Percentiles rank a stretch among this genome's conserved stretches.
phyloP scores from a whole-genome alignment of 2,797 vertebrate species.

The Mus minutoides region DNA sequence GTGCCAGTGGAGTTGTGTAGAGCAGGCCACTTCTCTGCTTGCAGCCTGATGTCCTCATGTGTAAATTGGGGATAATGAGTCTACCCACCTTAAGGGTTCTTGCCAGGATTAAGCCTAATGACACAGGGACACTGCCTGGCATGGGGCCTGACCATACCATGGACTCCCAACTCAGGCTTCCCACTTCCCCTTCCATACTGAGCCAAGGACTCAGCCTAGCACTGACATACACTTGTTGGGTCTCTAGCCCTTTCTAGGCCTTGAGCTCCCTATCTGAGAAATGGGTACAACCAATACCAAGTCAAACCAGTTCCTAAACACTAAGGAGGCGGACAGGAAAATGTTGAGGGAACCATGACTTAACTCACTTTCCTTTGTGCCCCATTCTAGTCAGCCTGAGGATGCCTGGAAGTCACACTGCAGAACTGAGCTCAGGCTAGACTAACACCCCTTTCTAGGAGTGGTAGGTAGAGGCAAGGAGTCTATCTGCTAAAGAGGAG shows the following conservation, averaged over 20 bases:
- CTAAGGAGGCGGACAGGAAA: not conserved
- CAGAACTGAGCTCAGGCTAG: not conserved
- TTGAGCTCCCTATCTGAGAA: not conserved
- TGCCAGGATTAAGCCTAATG: slow-evolving; percentile 49
- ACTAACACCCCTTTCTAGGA: not conserved
- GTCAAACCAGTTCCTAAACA: not conserved
- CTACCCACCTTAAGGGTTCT: not conserved
- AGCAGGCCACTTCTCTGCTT: not conserved
- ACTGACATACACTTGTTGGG: not conserved
- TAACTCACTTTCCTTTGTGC: not conserved
- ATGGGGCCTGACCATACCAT: not conserved
- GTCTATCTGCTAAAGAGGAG: not conserved
- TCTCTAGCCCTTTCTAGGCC: not conserved
- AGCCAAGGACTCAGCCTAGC: not conserved
- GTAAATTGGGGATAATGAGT: slow-evolving; percentile 33
- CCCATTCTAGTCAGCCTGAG: not conserved
- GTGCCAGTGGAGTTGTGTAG: not conserved
- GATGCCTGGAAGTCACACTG: not conserved
- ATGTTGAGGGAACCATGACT: not conserved
- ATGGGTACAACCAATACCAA: not conserved
- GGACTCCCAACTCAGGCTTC: not conserved
- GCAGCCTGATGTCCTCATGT: not conserved
- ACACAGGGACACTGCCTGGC: not conserved
- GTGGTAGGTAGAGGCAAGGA: not conserved
- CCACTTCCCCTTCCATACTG: not conserved